These are phyloP conservation scores for Aphis gossypii DNA, from an alignment of 1,140 invertebrate genomes.

Conservation along the genomic window DNA sequence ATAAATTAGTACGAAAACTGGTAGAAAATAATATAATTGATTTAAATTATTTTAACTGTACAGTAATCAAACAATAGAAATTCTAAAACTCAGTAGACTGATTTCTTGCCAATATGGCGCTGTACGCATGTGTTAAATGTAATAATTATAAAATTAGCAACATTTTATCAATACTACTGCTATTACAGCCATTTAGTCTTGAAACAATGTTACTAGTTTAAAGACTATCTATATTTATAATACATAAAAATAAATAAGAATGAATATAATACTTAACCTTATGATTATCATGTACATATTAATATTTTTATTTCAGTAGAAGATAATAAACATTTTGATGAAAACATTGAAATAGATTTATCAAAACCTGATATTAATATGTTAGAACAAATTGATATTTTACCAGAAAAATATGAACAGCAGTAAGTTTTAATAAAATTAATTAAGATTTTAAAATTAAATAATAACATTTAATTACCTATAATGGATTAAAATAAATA, in stretches of 20 bases:
- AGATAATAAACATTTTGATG: not conserved
- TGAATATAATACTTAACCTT: not conserved
- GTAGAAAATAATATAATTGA: no score
- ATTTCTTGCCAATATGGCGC: no score
- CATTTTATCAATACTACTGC: not conserved
- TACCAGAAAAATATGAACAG: not conserved
- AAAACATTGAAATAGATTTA: not conserved
- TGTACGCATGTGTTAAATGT: no score
- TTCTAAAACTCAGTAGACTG: no score
- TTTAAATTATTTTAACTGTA: no score
- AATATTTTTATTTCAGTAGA: not conserved
- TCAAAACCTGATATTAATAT: not conserved
- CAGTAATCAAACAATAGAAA: no score
- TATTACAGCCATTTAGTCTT: not conserved
- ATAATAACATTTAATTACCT: not conserved
- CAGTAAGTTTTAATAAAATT: not conserved
- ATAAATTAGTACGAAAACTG: no score
- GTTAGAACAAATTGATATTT: not conserved
- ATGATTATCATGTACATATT: not conserved
- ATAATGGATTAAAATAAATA: not conserved
- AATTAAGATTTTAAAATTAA: not conserved
- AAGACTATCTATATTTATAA: not conserved
- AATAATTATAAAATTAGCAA: not conserved
- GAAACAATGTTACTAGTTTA: not conserved
- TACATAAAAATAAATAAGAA: not conserved